Evolutionary conservation across 1,140 invertebrate species (phyloP), one percentile per base, ranked within the genome.

Genomic region (Antheraea pernyi): DNA sequence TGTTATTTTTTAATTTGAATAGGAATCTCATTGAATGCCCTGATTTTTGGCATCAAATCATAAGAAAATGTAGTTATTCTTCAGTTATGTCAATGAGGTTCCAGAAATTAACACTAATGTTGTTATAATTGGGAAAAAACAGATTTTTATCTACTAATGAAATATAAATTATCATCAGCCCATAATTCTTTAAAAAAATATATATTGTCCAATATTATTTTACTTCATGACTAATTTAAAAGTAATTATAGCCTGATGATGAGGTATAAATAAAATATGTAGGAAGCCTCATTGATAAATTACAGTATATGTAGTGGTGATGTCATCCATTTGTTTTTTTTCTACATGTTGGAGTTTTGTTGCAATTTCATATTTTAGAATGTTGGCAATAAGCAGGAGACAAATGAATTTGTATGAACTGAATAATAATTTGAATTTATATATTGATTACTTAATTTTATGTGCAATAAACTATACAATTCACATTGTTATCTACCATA

Each of bases 21-120:
- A 65, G 71, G 77, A 81, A 81, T 60, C 74, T 86, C 78, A 85
- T 80, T 91, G 75, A 86, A 81, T 71, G 46, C 16, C 5, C 11
- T 53, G 16, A 53, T 13, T 53, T 9, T 5, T 53, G 11, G 10
- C 16, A 53, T 8, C 7, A 22, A 22, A 60, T 60, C 1, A 30
- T 7, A 30, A 22, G 19, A 19, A 16, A 10, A 19, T 63, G 22
- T 37, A 63, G 36, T 36, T 37, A 63, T 30, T 63, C 6, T 63
- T 37, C 61, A 63, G 69, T 84, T 53, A 53, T 53, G 46, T 86
- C 84, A 89, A 81, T 85, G 80, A 83, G 80, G 73, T 82, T 84
- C 80, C 75, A 19, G 16, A 37, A 65, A 53, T 65, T 7, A 48
- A 48, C 11, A 48, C 13, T 13, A 9, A 42, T 42, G 11, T 42